These are phyloP conservation scores for Mustelus asterias DNA, from an alignment of 2,113 vertebrate genomes.

Conservation along the genomic window DNA sequence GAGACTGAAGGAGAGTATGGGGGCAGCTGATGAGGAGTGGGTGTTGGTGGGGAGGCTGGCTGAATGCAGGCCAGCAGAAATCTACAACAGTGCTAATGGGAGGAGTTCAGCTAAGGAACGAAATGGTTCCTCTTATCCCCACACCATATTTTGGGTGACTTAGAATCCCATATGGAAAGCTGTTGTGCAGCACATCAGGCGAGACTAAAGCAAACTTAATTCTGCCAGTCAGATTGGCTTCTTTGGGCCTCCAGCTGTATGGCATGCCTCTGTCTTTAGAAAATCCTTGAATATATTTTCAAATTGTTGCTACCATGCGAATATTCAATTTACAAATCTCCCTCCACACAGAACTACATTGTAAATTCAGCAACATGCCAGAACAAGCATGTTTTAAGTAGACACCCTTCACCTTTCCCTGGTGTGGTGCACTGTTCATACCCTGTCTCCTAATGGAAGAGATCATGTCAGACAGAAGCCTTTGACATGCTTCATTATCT, in stretches of 20 bases:
- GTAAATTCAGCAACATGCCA: slow-evolving; percentile 19
- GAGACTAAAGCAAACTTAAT: neutral
- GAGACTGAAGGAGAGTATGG: neutral
- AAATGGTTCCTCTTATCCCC: neutral
- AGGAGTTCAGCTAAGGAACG: neutral
- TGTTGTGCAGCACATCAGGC: neutral
- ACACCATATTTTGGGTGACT: neutral
- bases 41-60: neutral
- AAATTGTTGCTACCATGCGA: neutral
- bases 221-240: neutral
- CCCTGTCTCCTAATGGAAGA: neutral
- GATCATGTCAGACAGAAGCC: slow-evolving; percentile 20
- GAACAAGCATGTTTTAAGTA: neutral
- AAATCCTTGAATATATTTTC: neutral
- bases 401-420: neutral
- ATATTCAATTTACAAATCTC: neutral
- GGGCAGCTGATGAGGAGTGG: too few relatives aligned
- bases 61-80: neutral
- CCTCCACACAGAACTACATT: neutral
- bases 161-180: neutral
- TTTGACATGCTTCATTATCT: slow-evolving; percentile 15
- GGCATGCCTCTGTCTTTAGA: neutral
- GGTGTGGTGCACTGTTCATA: neutral
- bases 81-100: neutral
- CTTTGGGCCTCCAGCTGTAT: neutral